These are phyloP conservation scores for Anabas testudineus DNA, from an alignment of 2,797 vertebrate genomes.

Conservation along the genomic window DNA sequence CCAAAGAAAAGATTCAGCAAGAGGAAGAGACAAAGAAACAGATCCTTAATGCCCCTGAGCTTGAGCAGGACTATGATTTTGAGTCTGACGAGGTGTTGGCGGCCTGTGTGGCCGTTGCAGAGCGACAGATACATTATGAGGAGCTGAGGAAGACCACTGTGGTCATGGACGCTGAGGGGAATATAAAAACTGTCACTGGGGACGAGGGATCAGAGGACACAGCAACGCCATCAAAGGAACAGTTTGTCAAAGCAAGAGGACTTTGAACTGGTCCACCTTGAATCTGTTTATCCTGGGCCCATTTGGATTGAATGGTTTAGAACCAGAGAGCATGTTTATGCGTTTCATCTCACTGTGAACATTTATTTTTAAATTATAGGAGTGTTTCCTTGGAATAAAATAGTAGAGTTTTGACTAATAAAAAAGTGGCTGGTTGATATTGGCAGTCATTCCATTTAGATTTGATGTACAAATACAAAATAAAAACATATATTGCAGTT, in stretches of 20 bases:
- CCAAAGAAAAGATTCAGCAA: constrained; percentile 71
- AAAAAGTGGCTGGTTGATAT: neutral
- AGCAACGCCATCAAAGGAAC: constrained; percentile 73
- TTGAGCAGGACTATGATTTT: constrained; percentile 94
- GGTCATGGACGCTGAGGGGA: constrained; percentile 83
- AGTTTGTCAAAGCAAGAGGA: constrained; percentile 89
- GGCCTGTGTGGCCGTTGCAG: constrained; percentile 92
- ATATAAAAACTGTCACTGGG: constrained; percentile 47
- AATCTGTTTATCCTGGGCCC: neutral
- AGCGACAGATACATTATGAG: constrained; percentile 86
- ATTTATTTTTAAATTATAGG: neutral
- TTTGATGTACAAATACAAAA: neutral
- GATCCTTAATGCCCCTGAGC: constrained; percentile 81
- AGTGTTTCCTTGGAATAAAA: neutral
- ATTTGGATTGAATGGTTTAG: neutral
- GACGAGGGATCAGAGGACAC: constrained; percentile 53
- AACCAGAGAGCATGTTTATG: neutral
- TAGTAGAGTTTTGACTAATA: neutral
- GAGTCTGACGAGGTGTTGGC: constrained; percentile 96
- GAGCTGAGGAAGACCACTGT: constrained; percentile 83
- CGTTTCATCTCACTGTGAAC: neutral
- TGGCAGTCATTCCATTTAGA: neutral
- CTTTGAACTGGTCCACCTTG: constrained; percentile 52
- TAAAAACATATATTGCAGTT: neutral
- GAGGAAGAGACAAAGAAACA: constrained; percentile 74